Evolutionary conservation across 2,888 invertebrate species (phyloP).

Genomic region (Furcula furcula): DNA sequence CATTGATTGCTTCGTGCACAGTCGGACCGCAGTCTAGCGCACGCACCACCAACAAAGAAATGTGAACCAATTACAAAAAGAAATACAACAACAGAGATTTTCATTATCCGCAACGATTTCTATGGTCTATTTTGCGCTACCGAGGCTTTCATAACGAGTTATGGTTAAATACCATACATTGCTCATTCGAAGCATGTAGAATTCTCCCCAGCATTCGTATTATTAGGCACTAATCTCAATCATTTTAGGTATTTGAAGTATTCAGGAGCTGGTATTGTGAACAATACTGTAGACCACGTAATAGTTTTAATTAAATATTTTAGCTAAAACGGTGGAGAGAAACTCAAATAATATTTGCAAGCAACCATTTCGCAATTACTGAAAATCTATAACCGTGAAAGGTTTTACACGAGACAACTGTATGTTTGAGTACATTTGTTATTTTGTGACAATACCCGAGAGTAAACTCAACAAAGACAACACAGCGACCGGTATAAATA

Average conservation of each 20-base stretch:
- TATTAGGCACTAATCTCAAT: conserved; percentile 11
- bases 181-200: conserved; percentile 14
- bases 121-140: conserved; percentile 35
- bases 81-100: conserved; percentile 63
- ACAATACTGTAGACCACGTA: conserved; percentile 5
- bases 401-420: conserved; percentile 16
- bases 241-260: conserved; percentile 13
- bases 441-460: conserved; percentile 41
- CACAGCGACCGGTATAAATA: conserved; percentile 45
- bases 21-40: conserved; percentile 53
- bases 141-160: conserved; percentile 39
- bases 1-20: conserved; percentile 66
- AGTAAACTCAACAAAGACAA: conserved; percentile 43
- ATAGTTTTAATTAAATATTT: conserved; percentile 9
- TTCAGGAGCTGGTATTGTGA: conserved; percentile 12
- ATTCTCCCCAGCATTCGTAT: conserved; percentile 16
- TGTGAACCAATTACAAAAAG: conserved; percentile 69
- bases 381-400: conserved; percentile 10
- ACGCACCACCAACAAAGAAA: conserved; percentile 66
- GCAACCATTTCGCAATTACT: background rate
- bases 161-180: conserved; percentile 28
- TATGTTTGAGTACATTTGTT: conserved; percentile 31
- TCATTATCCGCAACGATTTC: conserved; percentile 50
- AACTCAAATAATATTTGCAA: background rate
- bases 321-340: conserved; percentile 1